Evolutionary conservation across 2,113 vertebrate genomes (phyloP).

Genomic region (Toxotes jaculatrix): DNA sequence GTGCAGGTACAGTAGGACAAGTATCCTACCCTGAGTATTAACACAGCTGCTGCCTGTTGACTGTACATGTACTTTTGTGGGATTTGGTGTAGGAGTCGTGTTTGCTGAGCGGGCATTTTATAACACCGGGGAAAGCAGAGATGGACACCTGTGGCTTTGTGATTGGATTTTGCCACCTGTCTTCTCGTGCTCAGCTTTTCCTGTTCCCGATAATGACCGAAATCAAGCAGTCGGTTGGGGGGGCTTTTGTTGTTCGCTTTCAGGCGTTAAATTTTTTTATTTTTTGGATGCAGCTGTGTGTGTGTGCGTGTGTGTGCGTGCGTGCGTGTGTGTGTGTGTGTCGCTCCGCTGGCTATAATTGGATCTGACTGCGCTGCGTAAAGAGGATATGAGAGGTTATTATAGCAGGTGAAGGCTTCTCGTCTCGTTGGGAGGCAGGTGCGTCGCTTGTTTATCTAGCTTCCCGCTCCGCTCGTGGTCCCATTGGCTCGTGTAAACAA

Average conservation of each 20-base stretch:
- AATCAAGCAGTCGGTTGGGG: background rate
- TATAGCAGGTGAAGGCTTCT: conserved; percentile 47
- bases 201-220: conserved; percentile 4
- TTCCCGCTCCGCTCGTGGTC: conserved; percentile 17
- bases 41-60: conserved; percentile 15
- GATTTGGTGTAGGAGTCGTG: background rate
- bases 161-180: conserved; percentile 27
- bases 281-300: conserved; percentile 2
- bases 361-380: conserved; percentile 71
- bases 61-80: background rate
- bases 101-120: conserved; percentile 41
- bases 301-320: background rate
- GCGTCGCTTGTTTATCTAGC: conserved; percentile 43
- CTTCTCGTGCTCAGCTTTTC: conserved; percentile 4
- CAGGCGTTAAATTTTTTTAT: background rate
- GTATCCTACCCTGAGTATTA: background rate
- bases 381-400: conserved; percentile 72
- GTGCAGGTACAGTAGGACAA: conserved; percentile 51
- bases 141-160: conserved; percentile 78
- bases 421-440: conserved; percentile 38
- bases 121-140: conserved; percentile 19
- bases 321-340: background rate
- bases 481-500: conserved; percentile 47
- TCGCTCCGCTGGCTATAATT: conserved; percentile 51
- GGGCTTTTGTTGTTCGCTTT: conserved; percentile 3